These are phyloP conservation scores for Puma concolor DNA, from an alignment of 2,113 vertebrate genomes.

Conservation along the genomic window DNA sequence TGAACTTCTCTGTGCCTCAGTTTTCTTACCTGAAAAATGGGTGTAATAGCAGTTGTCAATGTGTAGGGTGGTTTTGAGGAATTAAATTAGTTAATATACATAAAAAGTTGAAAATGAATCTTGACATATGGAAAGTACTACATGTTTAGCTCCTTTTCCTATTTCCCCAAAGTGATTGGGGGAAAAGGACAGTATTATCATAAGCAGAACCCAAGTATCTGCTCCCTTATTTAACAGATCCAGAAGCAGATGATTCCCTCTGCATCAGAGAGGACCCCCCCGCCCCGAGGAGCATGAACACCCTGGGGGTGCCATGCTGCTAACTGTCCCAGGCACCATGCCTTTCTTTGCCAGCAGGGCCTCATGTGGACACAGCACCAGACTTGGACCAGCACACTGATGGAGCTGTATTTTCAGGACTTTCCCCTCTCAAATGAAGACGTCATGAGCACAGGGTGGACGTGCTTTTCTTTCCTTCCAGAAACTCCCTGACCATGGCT, in stretches of 20 bases:
- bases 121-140: neutral
- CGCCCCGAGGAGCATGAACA: accelerated
- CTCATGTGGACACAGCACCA: neutral
- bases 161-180: neutral
- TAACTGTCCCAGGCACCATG: accelerated
- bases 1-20: neutral
- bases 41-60: neutral
- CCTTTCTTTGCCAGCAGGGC: neutral
- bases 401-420: neutral
- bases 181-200: neutral
- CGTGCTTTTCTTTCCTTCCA: neutral
- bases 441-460: accelerated
- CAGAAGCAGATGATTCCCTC: neutral
- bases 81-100: neutral
- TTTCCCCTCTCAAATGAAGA: neutral
- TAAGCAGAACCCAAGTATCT: neutral
- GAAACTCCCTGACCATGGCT: neutral
- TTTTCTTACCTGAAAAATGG: neutral
- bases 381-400: neutral
- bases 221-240: neutral
- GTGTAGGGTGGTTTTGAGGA: neutral
- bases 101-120: neutral
- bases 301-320: neutral
- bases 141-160: neutral
- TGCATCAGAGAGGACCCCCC: neutral